phyloP scores from a whole-genome alignment of 2,888 invertebrate genomes.

The Venusia cambrica region DNA sequence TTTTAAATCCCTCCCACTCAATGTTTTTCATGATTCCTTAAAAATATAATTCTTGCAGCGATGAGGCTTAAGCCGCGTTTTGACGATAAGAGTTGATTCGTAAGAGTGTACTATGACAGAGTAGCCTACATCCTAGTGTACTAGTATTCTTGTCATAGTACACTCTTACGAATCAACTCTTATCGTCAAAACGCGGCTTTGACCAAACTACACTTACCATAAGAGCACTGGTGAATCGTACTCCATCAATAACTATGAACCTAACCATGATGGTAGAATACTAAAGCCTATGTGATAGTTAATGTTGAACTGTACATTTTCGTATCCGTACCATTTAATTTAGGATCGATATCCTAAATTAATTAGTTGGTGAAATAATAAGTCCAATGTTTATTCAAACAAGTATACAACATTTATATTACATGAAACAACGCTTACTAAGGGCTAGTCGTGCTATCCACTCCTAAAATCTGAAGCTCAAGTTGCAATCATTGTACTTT shows the following conservation, averaged over 20 bases:
- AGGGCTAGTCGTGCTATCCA: too few relatives aligned
- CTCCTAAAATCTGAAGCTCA: too few relatives aligned
- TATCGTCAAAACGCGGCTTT: too few relatives aligned
- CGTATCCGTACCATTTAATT: conserved; percentile 32
- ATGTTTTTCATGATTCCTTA: conserved; percentile 18
- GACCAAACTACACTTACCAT: conserved; percentile 25
- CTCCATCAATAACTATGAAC: conserved; percentile 7
- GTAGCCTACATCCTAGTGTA: too few relatives aligned
- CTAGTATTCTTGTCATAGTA: too few relatives aligned
- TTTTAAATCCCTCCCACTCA: conserved; percentile 27
- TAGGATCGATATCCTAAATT: conserved; percentile 35
- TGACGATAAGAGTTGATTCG: too few relatives aligned
- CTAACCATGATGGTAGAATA: conserved; percentile 32
- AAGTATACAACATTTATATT: too few relatives aligned
- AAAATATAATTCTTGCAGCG: conserved; percentile 29
- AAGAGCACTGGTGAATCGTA: conserved; percentile 8
- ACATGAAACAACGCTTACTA: too few relatives aligned
- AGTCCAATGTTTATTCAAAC: conserved; percentile 6
- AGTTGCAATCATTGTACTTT: conserved; percentile 10
- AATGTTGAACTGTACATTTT: conserved; percentile 32
- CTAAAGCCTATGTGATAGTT: conserved; percentile 38
- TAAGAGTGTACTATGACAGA: too few relatives aligned
- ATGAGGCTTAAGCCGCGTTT: conserved; percentile 35
- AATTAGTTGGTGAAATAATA: conserved; percentile 18
- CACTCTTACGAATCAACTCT: too few relatives aligned